These are phyloP conservation scores for Cyprinella venusta DNA, from an alignment of 2,797 vertebrate species.

Conservation along the genomic window DNA sequence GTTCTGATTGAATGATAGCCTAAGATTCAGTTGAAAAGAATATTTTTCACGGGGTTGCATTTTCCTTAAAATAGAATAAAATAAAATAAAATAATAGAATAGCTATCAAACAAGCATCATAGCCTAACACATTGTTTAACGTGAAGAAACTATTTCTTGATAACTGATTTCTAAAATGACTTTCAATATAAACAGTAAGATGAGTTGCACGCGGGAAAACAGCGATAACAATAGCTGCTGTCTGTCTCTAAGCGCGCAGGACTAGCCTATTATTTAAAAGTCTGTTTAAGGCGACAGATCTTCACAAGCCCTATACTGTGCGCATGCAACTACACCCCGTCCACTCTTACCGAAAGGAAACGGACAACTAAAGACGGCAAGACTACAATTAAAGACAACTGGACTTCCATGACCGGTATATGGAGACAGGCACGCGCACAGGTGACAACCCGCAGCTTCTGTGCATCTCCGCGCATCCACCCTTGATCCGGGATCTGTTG, in stretches of 20 bases:
- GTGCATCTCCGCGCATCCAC: background rate
- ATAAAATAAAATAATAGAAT: background rate
- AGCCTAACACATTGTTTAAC: background rate
- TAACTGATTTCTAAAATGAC: background rate
- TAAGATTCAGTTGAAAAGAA: background rate
- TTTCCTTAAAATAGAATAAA: background rate
- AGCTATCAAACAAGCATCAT: background rate
- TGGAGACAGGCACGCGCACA: background rate
- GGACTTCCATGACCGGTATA: background rate
- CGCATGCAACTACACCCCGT: background rate
- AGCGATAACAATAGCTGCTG: background rate
- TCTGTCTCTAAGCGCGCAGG: conserved; percentile 6
- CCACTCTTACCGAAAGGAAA: background rate
- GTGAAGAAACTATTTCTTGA: background rate
- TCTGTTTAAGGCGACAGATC: background rate
- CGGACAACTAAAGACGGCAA: background rate
- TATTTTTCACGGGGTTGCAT: background rate
- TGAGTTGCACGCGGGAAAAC: background rate
- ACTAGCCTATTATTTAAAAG: background rate
- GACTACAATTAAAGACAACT: background rate
- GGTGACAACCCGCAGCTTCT: conserved; percentile 3
- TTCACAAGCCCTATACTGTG: background rate
- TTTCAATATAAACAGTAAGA: background rate
- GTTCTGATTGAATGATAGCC: background rate
- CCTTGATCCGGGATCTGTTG: background rate